These are phyloP conservation scores for Tanytarsus gracilentus DNA, from an alignment of 2,888 invertebrate species.

Conservation along the genomic window DNA sequence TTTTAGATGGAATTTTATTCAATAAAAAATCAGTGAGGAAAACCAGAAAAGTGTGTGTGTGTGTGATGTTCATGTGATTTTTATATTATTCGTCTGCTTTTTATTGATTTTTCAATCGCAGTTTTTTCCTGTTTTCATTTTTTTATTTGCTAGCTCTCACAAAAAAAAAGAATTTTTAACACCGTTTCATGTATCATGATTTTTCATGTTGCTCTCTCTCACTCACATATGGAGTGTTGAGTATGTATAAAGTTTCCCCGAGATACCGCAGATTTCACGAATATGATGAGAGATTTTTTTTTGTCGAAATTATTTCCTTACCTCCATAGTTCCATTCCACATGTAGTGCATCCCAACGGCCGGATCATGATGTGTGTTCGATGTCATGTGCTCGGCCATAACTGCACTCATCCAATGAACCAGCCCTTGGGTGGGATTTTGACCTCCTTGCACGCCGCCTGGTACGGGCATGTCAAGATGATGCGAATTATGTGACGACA, in stretches of 20 bases:
- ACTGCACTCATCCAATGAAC: slow-evolving; percentile 92
- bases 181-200: slow-evolving; percentile 14
- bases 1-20: too few relatives aligned
- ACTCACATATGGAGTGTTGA: too few relatives aligned
- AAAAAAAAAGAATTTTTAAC: slow-evolving; percentile 17
- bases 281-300: not conserved
- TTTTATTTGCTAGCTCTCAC: not conserved
- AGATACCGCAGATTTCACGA: too few relatives aligned
- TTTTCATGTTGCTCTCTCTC: not conserved
- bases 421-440: slow-evolving; percentile 56
- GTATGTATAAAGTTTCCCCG: too few relatives aligned
- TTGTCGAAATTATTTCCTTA: slow-evolving; percentile 37
- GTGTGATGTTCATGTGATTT: slow-evolving; percentile 19
- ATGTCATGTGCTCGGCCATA: slow-evolving; percentile 91
- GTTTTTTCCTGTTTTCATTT: slow-evolving; percentile 10
- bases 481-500: not conserved
- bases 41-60: slow-evolving; percentile 4
- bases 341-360: slow-evolving; percentile 44
- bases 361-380: slow-evolving; percentile 53
- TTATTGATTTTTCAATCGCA: slow-evolving; percentile 43
- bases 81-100: slow-evolving; percentile 40
- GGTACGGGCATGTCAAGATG: slow-evolving; percentile 40
- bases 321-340: slow-evolving; percentile 45
- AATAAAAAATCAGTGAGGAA: too few relatives aligned
- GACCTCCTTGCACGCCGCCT: slow-evolving; percentile 43